A percentile compares a stretch with the other conserved stretches of the same genome.
Evolutionary conservation across 2,888 invertebrate species (phyloP).

Genomic region (Poecilus cupreus): DNA sequence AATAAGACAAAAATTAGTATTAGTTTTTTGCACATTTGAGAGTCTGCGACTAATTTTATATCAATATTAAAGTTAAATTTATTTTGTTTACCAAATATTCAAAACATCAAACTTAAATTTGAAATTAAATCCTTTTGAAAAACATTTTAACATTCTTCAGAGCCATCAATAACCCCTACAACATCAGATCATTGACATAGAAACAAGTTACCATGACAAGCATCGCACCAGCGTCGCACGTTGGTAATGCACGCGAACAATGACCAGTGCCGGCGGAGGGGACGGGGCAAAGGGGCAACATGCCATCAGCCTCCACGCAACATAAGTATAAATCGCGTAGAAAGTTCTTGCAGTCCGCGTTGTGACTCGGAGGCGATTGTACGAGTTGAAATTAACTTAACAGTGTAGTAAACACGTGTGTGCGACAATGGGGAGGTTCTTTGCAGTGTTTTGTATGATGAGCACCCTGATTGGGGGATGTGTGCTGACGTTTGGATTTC

Average conservation of each 20-base stretch:
- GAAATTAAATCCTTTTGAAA: neutral
- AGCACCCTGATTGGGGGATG: neutral
- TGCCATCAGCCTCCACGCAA: constrained; percentile 33
- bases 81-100: neutral
- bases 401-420: constrained; percentile 29
- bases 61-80: neutral
- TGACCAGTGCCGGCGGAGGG: constrained; percentile 32
- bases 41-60: too few species aligned
- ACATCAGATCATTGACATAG: constrained; percentile 25
- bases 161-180: neutral
- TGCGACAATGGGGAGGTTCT: constrained; percentile 21
- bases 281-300: constrained; percentile 1
- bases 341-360: constrained; percentile 49
- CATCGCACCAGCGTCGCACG: neutral
- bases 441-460: constrained; percentile 4
- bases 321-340: constrained; percentile 54
- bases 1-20: too few species aligned
- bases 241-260: constrained; percentile 31
- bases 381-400: neutral
- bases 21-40: too few species aligned
- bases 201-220: neutral
- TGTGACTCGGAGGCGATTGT: constrained; percentile 13
- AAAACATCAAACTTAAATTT: neutral
- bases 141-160: neutral
- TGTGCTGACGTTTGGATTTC: constrained; percentile 22